Percentiles rank a stretch among this genome's conserved stretches.
phyloP scores from a whole-genome alignment of 2,113 vertebrate genomes.

The Notarius lentiginosus region DNA sequence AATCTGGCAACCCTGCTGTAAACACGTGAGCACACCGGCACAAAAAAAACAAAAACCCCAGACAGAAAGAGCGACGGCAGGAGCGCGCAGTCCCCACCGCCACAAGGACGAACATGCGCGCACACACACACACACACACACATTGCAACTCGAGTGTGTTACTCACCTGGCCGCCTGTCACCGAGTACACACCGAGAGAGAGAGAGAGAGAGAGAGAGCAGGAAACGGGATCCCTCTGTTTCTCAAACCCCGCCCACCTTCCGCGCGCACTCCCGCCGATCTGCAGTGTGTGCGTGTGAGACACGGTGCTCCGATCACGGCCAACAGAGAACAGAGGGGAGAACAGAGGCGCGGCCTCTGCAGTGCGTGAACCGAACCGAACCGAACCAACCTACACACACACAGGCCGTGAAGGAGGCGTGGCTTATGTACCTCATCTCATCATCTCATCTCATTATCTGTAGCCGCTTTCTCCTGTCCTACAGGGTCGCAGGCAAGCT shows the following conservation, averaged over 20 bases:
- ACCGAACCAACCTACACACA: neutral
- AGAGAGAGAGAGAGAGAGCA: neutral
- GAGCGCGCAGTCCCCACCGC: neutral
- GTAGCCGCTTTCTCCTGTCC: no score
- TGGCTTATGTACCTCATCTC: neutral
- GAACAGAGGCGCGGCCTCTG: neutral
- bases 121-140: conserved; percentile 19
- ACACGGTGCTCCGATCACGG: neutral
- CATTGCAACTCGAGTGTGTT: neutral
- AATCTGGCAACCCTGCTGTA: conserved; percentile 2
- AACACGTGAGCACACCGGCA: neutral
- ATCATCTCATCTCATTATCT: no score
- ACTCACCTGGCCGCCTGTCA: conserved; percentile 16
- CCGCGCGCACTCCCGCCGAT: neutral
- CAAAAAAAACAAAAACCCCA: neutral
- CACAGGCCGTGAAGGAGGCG: neutral
- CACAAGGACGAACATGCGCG: conserved; percentile 3
- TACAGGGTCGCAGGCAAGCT: no score
- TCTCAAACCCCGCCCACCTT: conserved; percentile 5
- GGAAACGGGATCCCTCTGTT: neutral
- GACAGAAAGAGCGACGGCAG: neutral
- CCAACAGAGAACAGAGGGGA: neutral
- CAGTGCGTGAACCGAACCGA: neutral
- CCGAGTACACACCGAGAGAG: neutral
- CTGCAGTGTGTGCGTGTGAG: conserved; percentile 8